A percentile compares a stretch with the other conserved stretches of the same genome.
Conservation (phyloP, 1,140 invertebrate species). For the Akabosia matsudoensis region DNA sequence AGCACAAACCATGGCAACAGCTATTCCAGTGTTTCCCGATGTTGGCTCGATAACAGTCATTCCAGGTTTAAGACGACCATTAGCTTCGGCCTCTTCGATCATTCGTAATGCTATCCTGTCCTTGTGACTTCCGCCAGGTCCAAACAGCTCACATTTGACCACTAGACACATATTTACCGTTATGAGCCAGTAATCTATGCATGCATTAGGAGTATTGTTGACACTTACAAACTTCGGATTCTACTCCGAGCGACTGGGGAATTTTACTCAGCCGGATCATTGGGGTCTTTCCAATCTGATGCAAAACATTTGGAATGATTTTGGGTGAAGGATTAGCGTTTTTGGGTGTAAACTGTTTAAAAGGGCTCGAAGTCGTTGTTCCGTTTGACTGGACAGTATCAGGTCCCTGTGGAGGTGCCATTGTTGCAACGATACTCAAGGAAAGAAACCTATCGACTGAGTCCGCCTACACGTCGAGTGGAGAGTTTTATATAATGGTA, state of each 20-base stretch:
- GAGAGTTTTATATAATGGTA: too few species aligned
- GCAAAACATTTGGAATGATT: constrained; percentile 57
- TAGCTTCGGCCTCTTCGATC: constrained; percentile 51
- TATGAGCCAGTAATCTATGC: not conserved
- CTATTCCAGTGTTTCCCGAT: constrained; percentile 53
- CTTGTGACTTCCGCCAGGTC: constrained; percentile 49
- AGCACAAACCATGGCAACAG: constrained; percentile 51
- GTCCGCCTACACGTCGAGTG: too few species aligned
- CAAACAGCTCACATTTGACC: constrained; percentile 49
- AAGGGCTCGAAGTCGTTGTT: not conserved
- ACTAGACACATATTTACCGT: constrained; percentile 27
- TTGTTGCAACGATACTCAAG: not conserved
- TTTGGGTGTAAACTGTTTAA: not conserved
- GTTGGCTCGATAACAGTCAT: constrained; percentile 52
- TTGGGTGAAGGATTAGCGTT: constrained; percentile 47
- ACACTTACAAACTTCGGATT: constrained; percentile 63
- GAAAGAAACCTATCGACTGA: too few species aligned
- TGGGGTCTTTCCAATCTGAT: constrained; percentile 62
- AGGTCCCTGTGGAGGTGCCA: not conserved
- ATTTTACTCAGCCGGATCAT: constrained; percentile 61
- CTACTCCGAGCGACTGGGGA: constrained; percentile 56
- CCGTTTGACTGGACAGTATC: not conserved
- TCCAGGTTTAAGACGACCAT: constrained; percentile 51
- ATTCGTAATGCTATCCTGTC: constrained; percentile 49
- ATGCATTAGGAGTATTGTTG: not conserved